Conservation (phyloP, 2,797 vertebrate species). For the Micropoecilia bifurca region DNA sequence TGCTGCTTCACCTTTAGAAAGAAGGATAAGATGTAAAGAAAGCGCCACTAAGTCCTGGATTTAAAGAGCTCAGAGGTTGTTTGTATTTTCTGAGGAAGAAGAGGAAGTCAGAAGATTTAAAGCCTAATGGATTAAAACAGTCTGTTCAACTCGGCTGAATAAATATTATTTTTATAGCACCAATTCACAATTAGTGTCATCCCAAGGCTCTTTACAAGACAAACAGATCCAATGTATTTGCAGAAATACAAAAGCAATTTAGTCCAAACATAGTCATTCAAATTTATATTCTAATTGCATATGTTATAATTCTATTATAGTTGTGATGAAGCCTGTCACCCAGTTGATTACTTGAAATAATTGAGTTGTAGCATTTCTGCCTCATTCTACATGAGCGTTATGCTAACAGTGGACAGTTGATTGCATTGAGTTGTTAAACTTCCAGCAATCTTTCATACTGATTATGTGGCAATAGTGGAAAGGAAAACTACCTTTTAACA, state of each 20-base stretch:
- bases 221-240: neutral
- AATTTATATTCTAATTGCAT: neutral
- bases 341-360: neutral
- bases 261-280: neutral
- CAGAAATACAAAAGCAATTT: neutral
- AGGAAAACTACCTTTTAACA: neutral
- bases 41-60: slow-evolving; percentile 84
- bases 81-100: slow-evolving; percentile 90
- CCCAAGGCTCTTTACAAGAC: neutral
- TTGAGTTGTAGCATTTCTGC: neutral
- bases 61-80: slow-evolving; percentile 83
- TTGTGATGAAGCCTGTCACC: neutral
- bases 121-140: slow-evolving; percentile 28
- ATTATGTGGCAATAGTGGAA: neutral
- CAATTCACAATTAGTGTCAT: neutral
- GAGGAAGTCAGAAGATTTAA: slow-evolving; percentile 79
- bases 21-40: slow-evolving; percentile 61
- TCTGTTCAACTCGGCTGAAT: neutral
- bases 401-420: neutral
- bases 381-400: neutral
- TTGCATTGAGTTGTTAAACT: neutral
- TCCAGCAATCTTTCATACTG: neutral
- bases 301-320: neutral
- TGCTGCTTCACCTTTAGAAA: slow-evolving; percentile 48
- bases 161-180: neutral